These are phyloP conservation scores for Pasiphila rectangulata DNA, from an alignment of 2,888 invertebrate species.

Conservation along the genomic window DNA sequence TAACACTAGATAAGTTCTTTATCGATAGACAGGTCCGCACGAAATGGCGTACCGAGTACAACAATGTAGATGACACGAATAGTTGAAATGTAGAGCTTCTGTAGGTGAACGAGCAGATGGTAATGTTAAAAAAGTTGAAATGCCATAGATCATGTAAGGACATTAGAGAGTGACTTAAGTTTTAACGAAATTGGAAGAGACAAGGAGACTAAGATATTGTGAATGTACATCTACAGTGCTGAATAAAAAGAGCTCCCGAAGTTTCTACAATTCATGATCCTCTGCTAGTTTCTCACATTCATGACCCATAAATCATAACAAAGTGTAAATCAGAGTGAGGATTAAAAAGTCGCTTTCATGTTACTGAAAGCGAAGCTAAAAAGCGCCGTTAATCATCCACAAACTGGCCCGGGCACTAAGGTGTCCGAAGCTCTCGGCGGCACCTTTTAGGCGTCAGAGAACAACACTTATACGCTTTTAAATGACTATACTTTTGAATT, in stretches of 20 bases:
- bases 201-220: too few relatives aligned
- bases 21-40: conserved; percentile 33
- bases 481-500: conserved; percentile 62
- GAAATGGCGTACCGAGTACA: conserved; percentile 13
- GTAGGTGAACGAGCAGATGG: background rate
- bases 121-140: background rate
- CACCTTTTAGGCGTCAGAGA: conserved; percentile 45
- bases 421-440: conserved; percentile 41
- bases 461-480: conserved; percentile 46
- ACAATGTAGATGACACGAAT: conserved; percentile 21
- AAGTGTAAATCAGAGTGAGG: conserved; percentile 17
- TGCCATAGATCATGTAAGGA: too few relatives aligned
- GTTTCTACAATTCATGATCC: conserved; percentile 2
- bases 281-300: background rate
- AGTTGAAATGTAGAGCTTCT: background rate
- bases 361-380: conserved; percentile 22
- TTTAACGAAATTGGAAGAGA: too few relatives aligned
- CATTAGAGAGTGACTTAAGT: conserved; percentile 1
- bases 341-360: conserved; percentile 20
- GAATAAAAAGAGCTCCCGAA: background rate
- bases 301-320: conserved; percentile 4
- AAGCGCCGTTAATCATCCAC: conserved; percentile 27
- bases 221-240: background rate
- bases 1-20: conserved; percentile 42
- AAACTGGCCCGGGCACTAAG: conserved; percentile 28